A percentile compares a stretch with the other conserved stretches of the same genome.
Conservation (phyloP, 2,113 vertebrate species). For the Ochotona princeps region DNA sequence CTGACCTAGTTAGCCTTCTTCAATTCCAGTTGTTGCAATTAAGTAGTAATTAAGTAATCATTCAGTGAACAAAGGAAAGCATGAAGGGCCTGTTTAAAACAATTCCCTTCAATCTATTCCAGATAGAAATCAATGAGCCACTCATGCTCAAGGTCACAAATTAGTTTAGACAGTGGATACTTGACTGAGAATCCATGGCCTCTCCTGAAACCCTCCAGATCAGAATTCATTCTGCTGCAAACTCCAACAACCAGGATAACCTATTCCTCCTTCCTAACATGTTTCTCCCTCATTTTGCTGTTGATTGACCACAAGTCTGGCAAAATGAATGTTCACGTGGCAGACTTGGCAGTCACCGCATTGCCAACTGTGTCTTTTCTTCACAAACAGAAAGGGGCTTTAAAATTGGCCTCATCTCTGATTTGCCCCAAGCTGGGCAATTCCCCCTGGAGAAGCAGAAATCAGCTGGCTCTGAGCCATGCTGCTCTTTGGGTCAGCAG, state of each 20-base stretch:
- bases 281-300: not conserved
- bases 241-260: not conserved
- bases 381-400: conserved; percentile 11
- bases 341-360: conserved; percentile 32
- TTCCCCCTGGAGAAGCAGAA: not conserved
- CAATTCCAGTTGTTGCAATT: not conserved
- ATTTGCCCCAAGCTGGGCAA: not conserved
- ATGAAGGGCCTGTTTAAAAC: conserved; percentile 39
- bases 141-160: not conserved
- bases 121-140: conserved; percentile 25
- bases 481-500: not conserved
- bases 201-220: not conserved
- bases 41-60: conserved; percentile 56
- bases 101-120: conserved; percentile 1
- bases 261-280: not conserved
- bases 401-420: not conserved
- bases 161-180: not conserved
- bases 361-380: conserved; percentile 28
- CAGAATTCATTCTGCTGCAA: not conserved
- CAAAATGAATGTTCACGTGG: conserved; percentile 23
- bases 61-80: not conserved
- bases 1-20: not conserved
- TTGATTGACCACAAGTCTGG: conserved; percentile 35
- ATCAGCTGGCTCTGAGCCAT: conserved; percentile 26
- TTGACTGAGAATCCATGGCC: not conserved